Evolutionary conservation across 2,113 vertebrate genomes (phyloP), one percentile per base, ranked within the genome.

Genomic region (Ploceus nigricollis): DNA sequence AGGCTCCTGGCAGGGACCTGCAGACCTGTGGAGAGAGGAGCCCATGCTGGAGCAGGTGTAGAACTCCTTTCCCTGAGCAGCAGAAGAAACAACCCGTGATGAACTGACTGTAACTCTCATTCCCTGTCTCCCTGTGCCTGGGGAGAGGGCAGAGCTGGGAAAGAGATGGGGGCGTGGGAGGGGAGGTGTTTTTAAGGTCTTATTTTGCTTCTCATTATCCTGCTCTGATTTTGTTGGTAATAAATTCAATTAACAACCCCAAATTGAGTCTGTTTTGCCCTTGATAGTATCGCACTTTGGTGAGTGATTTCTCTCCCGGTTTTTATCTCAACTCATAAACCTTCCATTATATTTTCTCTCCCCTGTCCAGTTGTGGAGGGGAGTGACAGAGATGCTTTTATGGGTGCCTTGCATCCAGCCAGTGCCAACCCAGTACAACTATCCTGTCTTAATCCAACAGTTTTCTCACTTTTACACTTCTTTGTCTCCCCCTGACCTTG

Each of bases 311-410:
- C 30, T 75, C 39, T 53, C 19, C 13, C 1, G 2, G 20, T 22
- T 51, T n/a, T 82, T n/a, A 86, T 17, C 31, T 76, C 44, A 53
- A 27, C 16, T 25, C 39, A 30, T 11, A 51, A 82, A 40, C 9
- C 4, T 39, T 45, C 28, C 11, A 33, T 51, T 66, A 3, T 24
- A 39, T 73, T 75, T 75, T 68, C 9, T 60, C 20, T 53, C 9
- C 23, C 3, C 7, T 7, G 2, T 25, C n/a, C 30, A 45, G 33
- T 23, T 60, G 51, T 0, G 2, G 27, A 45, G 23, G 6, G 33
- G 28, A 60, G n/a, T 21, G 27, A 28, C 8, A 21, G 37, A 51
- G 28, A 37, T 1, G 5, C 30, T 65, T 39, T 44, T 16, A 22
- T 39, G 51, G 23, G 10, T 45, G 23, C 23, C 39, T 45, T 39